These are phyloP conservation scores for Carlito syrichta DNA, from an alignment of 2,113 vertebrate species.

Conservation along the genomic window DNA sequence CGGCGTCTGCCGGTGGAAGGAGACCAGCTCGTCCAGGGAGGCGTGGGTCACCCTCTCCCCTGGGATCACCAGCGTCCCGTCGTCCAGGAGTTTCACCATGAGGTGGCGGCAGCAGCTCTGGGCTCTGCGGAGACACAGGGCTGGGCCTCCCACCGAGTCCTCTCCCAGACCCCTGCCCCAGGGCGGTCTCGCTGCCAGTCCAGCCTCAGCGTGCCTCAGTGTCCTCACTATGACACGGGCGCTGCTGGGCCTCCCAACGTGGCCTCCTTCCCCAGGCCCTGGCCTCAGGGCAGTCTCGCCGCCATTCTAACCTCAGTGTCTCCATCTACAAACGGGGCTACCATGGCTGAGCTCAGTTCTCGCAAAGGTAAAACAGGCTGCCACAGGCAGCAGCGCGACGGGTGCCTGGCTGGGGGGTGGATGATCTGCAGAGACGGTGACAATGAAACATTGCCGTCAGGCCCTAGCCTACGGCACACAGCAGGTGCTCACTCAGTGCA, in stretches of 20 bases:
- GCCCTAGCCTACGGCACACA: not conserved
- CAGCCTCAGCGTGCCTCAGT: not conserved
- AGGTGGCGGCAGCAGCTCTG: conserved; percentile 84
- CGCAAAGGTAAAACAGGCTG: not conserved
- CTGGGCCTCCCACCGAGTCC: not conserved
- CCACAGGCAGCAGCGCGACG: not conserved
- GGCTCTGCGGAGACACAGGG: conserved; percentile 54
- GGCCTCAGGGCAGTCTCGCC: fast-evolving
- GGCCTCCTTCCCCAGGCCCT: fast-evolving
- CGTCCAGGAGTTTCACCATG: conserved; percentile 83
- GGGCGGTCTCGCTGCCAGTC: too few relatives aligned
- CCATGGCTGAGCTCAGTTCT: not conserved
- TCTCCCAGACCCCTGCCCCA: fast-evolving
- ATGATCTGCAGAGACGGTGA: not conserved
- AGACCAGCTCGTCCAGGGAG: conserved; percentile 84
- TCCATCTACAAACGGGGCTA: not conserved
- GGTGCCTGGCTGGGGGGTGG: not conserved
- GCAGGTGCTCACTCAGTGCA: not conserved
- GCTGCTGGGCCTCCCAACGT: not conserved
- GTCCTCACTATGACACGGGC: not conserved
- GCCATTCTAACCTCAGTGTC: conserved; percentile 21
- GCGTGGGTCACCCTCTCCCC: conserved; percentile 79
- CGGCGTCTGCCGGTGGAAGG: conserved; percentile 80
- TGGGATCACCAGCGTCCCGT: conserved; percentile 77
- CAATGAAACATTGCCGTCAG: not conserved